Evolutionary conservation across 2,113 vertebrate species (phyloP).

Genomic region (Axis porcinus): DNA sequence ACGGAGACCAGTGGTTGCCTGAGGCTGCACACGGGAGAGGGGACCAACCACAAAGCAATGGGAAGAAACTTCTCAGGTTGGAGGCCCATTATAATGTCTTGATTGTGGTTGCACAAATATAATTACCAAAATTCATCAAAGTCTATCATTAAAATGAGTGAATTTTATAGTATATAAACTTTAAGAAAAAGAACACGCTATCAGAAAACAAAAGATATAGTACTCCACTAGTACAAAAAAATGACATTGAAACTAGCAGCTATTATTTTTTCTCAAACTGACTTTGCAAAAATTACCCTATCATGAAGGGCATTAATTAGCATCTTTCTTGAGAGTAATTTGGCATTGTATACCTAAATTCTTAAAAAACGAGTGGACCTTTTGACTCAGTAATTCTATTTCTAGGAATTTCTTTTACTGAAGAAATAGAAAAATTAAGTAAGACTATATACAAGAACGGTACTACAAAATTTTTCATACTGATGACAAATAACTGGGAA

Average conservation of each 20-base stretch:
- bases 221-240: background rate
- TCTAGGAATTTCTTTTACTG: background rate
- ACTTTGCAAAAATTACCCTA: constrained; percentile 23
- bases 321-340: constrained; percentile 35
- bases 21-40: background rate
- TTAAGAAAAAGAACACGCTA: background rate
- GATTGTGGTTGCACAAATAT: background rate
- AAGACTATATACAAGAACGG: background rate
- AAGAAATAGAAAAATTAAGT: constrained; percentile 9
- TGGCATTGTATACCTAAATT: background rate
- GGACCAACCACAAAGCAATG: background rate
- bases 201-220: background rate
- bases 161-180: background rate
- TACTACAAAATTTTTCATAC: background rate
- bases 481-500: background rate
- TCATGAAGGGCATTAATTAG: constrained; percentile 7
- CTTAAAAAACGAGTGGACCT: constrained; percentile 2
- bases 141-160: background rate
- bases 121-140: constrained; percentile 31
- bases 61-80: background rate
- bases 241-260: background rate
- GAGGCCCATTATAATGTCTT: background rate
- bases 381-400: constrained; percentile 36
- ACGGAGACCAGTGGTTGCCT: background rate
- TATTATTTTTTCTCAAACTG: background rate